Base-by-base conservation (phyloP, 2,113 vertebrate genomes). In the Corydoras sp. region DNA sequence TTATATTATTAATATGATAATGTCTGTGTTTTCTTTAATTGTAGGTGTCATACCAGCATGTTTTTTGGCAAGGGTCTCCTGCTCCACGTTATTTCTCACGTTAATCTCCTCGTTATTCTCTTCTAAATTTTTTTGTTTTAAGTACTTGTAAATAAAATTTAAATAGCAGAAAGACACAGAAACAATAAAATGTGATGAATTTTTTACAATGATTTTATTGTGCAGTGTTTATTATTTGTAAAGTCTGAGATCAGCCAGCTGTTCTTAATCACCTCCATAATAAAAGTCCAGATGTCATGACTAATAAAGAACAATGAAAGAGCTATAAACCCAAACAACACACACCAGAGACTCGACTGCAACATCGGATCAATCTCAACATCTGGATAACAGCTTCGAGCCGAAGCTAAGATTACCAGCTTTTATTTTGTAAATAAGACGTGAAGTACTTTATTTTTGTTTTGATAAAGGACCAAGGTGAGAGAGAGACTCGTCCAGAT, bases 71-170 rank as follows among this genome's bases (percentile, higher is more conserved):
- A 99, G 85, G 78, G 98, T 96, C 81, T 98, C 97, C 78, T 94
- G 91, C 77, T 99, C 96, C 97, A 99, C 98, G 84, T 98, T 90
- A 2, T 72, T 90, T 91, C 78, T 88, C n/a, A n/a, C n/a, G n/a
- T n/a, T n/a, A n/a, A 99, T 98, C 88, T 99, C 96, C 60, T 96
- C 94, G 4, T 99, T 99, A n/a, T n/a, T n/a, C n/a, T n/a, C n/a
- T n/a, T n/a, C n/a, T n/a, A n/a, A n/a, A 35, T 35, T 3, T 35
- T 35, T 35, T 35, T 4, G 32, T 35, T 35, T 35, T 35, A 4
- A n/a, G n/a, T 35, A 35, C 3, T n/a, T n/a, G n/a, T n/a, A n/a
- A n/a, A n/a, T n/a, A 35, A 35, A 35, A 35, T 35, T 3, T 35
- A 35, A 35, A 35, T 35, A 35, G 32, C 6, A 3, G 3, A 35